Percentiles rank a stretch among this genome's conserved stretches.
Conservation (phyloP, 1,140 invertebrate genomes). For the Aleiodes sp. region DNA sequence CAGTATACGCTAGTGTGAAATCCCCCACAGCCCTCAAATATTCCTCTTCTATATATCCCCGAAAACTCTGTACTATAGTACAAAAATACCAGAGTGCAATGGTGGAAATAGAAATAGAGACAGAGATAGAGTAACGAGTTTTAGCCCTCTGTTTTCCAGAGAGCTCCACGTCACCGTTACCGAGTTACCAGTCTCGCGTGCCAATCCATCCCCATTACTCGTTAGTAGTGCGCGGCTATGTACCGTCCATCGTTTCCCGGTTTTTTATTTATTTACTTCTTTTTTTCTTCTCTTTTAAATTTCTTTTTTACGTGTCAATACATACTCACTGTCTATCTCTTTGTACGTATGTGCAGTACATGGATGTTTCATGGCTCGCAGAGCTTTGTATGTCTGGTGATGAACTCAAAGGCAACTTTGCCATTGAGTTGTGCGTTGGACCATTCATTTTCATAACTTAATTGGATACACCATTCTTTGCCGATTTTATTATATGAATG, state of each 20-base stretch:
- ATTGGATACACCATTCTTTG: conserved; percentile 43
- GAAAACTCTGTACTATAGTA: background rate
- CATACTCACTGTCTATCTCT: background rate
- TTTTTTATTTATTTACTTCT: background rate
- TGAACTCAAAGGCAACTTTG: background rate
- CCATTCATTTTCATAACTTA: conserved; percentile 44
- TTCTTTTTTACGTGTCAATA: background rate
- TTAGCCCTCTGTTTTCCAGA: background rate
- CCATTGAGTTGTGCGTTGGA: conserved; percentile 28
- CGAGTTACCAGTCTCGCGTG: conserved; percentile 1
- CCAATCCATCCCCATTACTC: conserved; percentile 10
- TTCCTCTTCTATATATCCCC: background rate
- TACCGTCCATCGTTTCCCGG: background rate
- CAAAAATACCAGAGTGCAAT: background rate
- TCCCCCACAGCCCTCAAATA: conserved; percentile 7
- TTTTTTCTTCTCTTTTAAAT: no score
- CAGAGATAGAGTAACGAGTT: background rate
- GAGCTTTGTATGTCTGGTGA: background rate
- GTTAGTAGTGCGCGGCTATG: background rate
- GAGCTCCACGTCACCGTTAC: background rate
- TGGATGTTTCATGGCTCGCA: background rate
- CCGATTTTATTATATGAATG: no score
- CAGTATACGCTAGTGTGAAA: no score
- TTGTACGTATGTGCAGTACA: background rate
- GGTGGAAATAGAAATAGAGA: background rate